phyloP scores from a whole-genome alignment of 2,797 vertebrate genomes.

The Brotula barbata region DNA sequence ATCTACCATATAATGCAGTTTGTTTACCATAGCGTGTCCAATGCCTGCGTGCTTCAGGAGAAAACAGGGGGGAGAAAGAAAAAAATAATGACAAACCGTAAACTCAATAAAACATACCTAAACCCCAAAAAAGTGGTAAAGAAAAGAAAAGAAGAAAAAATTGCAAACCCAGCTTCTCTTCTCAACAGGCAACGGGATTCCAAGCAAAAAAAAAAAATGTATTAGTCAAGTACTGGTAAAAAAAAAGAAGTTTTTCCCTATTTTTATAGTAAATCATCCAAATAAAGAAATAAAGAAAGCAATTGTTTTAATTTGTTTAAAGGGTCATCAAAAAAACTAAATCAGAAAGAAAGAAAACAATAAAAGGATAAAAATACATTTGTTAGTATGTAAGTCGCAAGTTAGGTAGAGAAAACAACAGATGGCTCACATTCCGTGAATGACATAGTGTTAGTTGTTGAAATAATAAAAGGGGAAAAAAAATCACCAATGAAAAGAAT shows the following conservation, averaged over 20 bases:
- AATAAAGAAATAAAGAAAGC: conserved; percentile 79
- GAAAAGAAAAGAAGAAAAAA: conserved; percentile 26
- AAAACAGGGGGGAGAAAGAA: conserved; percentile 82
- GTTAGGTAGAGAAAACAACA: conserved; percentile 83
- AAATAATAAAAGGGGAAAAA: conserved; percentile 73
- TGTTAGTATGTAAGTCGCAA: conserved; percentile 87
- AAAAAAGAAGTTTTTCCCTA: conserved; percentile 31
- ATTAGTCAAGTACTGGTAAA: conserved; percentile 22
- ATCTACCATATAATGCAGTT: conserved; percentile 99
- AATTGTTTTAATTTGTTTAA: conserved; percentile 56
- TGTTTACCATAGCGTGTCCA: conserved; percentile 99
- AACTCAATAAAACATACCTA: conserved; percentile 79
- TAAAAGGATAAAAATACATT: conserved; percentile 77
- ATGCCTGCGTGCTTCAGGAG: conserved; percentile 95
- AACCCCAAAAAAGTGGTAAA: conserved; percentile 65
- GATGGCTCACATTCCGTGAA: conserved; percentile 89
- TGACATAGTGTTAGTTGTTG: conserved; percentile 89
- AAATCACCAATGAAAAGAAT: conserved; percentile 75
- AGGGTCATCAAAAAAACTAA: conserved; percentile 63
- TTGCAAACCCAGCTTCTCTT: conserved; percentile 53
- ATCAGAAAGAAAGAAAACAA: conserved; percentile 41
- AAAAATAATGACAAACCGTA: conserved; percentile 87
- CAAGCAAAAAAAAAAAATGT: conserved; percentile 34
- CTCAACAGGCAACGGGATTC: conserved; percentile 31
- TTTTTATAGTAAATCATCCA: conserved; percentile 63